phyloP scores from a whole-genome alignment of 2,113 vertebrate species.

The Lichenostomus cassidix region DNA sequence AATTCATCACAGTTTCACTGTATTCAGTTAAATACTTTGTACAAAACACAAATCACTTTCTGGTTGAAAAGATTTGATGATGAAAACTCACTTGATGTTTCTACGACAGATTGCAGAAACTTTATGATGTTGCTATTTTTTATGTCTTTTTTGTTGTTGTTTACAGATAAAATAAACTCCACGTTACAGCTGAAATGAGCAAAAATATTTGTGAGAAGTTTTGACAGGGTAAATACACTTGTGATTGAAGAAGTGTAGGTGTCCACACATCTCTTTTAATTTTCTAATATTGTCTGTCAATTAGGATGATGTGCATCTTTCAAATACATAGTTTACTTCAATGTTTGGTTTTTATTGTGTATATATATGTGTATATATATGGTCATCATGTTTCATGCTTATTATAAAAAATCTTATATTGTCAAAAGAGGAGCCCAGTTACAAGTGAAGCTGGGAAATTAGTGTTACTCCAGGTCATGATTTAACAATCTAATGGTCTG shows the following conservation, averaged over 20 bases:
- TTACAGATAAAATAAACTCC: neutral
- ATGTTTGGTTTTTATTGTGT: neutral
- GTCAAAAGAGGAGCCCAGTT: neutral
- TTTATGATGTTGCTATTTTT: neutral
- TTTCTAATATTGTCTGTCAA: neutral
- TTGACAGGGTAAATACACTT: neutral
- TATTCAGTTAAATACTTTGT: neutral
- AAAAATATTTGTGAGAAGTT: neutral
- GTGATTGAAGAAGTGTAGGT: neutral
- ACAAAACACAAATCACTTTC: neutral
- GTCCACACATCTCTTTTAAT: neutral
- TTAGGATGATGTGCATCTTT: neutral
- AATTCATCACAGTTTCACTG: neutral
- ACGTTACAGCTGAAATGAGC: neutral
- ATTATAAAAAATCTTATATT: neutral
- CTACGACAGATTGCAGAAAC: neutral
- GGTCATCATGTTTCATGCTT: neutral
- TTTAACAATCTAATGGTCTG: neutral
- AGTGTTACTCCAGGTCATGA: neutral
- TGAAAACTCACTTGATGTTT: neutral
- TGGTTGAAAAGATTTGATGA: neutral
- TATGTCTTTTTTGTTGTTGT: neutral
- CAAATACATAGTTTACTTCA: neutral
- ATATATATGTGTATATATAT: neutral
- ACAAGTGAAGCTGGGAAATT: neutral